A percentile compares a stretch with the other conserved stretches of the same genome.
These are phyloP conservation scores for Zelostemma sp. DNA, from an alignment of 1,140 invertebrate genomes.

Conservation along the genomic window DNA sequence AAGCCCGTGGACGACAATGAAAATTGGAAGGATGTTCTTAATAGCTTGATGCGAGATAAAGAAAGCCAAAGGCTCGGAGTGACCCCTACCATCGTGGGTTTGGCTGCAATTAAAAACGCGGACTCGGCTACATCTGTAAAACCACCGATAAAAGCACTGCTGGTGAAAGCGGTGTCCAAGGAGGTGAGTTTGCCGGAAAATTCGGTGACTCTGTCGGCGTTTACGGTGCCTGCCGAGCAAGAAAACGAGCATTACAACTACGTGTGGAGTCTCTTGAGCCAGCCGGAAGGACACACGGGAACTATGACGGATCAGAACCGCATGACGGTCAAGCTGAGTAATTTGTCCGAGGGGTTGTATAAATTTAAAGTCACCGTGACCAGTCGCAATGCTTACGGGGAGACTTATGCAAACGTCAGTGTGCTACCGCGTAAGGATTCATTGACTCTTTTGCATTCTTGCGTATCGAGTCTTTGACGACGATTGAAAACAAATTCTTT, in stretches of 20 bases:
- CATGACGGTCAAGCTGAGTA: slow-evolving; percentile 80
- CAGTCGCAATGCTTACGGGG: slow-evolving; percentile 80
- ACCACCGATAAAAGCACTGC: slow-evolving; percentile 75
- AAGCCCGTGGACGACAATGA: slow-evolving; percentile 74
- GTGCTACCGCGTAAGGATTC: slow-evolving; percentile 84
- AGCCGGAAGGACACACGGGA: slow-evolving; percentile 82
- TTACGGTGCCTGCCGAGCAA: slow-evolving; percentile 82
- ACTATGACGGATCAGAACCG: slow-evolving; percentile 91
- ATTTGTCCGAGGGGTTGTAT: slow-evolving; percentile 88
- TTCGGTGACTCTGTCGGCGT: slow-evolving; percentile 81
- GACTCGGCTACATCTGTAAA: slow-evolving; percentile 58
- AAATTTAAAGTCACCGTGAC: slow-evolving; percentile 89
- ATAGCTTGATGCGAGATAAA: slow-evolving; percentile 40
- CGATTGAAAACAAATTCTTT: no score
- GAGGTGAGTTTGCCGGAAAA: slow-evolving; percentile 70
- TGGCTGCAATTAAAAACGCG: slow-evolving; percentile 41
- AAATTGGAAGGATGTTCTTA: slow-evolving; percentile 72
- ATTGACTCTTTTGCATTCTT: no score
- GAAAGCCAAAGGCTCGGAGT: slow-evolving; percentile 47
- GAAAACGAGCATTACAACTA: slow-evolving; percentile 85
- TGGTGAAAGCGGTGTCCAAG: slow-evolving; percentile 84
- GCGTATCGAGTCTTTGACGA: no score
- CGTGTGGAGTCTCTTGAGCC: slow-evolving; percentile 87
- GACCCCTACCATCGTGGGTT: slow-evolving; percentile 57
- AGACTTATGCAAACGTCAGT: slow-evolving; percentile 91